A percentile compares a stretch with the other conserved stretches of the same genome.
phyloP scores from a whole-genome alignment of 2,113 vertebrate genomes.

The Agelaius phoeniceus region DNA sequence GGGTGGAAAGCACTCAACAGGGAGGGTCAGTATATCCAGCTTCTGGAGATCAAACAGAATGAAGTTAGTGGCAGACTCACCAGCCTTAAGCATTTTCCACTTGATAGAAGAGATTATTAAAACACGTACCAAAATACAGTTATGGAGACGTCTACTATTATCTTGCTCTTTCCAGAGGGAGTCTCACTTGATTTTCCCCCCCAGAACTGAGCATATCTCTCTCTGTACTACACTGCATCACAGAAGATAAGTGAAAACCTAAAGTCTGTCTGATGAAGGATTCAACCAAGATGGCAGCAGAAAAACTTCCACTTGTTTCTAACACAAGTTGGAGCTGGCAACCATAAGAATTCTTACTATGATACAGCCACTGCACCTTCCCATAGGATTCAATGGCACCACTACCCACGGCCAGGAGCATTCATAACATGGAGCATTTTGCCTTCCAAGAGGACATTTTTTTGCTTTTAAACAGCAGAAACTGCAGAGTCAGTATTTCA shows the following conservation, averaged over 20 bases:
- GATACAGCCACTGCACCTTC: neutral
- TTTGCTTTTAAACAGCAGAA: slow-evolving; percentile 24
- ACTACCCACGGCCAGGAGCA: neutral
- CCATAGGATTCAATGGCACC: slow-evolving; percentile 14
- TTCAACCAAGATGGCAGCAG: neutral
- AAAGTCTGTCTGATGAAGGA: neutral
- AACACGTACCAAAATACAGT: neutral
- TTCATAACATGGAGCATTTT: neutral
- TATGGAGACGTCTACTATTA: neutral
- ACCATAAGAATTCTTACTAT: neutral
- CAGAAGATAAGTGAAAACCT: neutral
- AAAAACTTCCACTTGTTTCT: neutral
- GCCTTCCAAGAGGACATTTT: neutral
- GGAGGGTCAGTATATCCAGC: neutral
- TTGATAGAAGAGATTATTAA: neutral
- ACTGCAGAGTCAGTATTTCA: slow-evolving; percentile 6
- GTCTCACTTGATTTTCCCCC: neutral
- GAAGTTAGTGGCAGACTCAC: neutral
- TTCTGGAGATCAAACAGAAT: neutral
- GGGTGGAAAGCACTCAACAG: neutral
- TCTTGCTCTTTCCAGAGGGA: neutral
- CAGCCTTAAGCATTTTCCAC: neutral
- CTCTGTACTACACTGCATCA: neutral
- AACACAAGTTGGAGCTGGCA: neutral
- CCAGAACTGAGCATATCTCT: neutral